Base-by-base conservation (phyloP, 2,888 invertebrate species). In the Pachydiplax longipennis region DNA sequence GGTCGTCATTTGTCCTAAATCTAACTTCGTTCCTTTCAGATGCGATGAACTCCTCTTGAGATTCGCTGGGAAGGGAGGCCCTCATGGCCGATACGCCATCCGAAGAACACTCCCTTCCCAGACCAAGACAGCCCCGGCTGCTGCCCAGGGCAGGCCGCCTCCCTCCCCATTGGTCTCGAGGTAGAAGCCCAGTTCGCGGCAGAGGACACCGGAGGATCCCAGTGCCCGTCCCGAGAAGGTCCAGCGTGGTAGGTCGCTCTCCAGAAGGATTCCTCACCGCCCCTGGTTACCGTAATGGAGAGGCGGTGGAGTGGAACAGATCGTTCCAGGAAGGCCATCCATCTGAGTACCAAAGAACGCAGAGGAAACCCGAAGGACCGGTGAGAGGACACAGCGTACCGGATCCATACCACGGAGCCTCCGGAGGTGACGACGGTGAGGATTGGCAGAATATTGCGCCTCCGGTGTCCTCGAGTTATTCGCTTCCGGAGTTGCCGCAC, bases 311-410 rank as follows among this genome's bases (percentile, higher is more conserved):
- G 18, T 83, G 83, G 83, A 83, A 61, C 58, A 61, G 83, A 5
- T 44, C 81, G 8, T 83, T 83, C 58, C 53, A 3, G 35, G 83
- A 83, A 48, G 81, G 40, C 3, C 81, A 22, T 5, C 58, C 35
- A 13, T 13, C 65, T 18, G 53, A 53, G 10, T 44, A 44, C 10
- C 58, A n/a, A 15, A 31, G 25, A 15, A 35, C 53, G 22, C 61
- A 37, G 61, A 35, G 87, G 87, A 87, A 61, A 61, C 35, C 87
- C 37, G 58, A 87, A 61, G 87, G 87, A 2, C 87, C 87, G 8
- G 61, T 87, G 35, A 87, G 87, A 37, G 87, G 87, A 10, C 87
- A 87, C 65, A 87, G 87, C 87, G 87, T 87, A 1, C 87, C 87
- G 65, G 87, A 87, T 12, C 87, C 87, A 0, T 87, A 87, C 37